Evolutionary conservation across 2,113 vertebrate genomes (phyloP), one percentile per base, ranked within the genome.

Genomic region (Balaeniceps rex): DNA sequence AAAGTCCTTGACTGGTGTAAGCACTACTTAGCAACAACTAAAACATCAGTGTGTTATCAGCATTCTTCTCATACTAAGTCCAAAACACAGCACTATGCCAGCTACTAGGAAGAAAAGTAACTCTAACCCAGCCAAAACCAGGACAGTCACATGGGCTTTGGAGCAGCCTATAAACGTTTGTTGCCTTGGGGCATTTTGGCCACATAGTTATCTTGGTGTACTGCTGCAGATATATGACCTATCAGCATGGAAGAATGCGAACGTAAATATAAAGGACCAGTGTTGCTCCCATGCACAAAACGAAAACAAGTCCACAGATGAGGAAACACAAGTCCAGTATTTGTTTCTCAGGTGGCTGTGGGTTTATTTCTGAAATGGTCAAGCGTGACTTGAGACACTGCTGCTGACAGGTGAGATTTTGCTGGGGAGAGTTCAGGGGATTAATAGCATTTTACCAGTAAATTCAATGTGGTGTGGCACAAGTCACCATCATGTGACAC

Each of bases 391-490:
- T 72, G n/a, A 87, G 55, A 64, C 8, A 14, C 42, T 81, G 25
- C 36, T 84, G 31, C 31, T 70, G 40, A 74, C 1, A 1, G 19
- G 6, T 42, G 19, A 70, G 60, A 36, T 49, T 71, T 89, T 81
- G 4, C 23, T 78, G 12, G 28, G 44, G 5, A 44, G 14, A 71
- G 12, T 66, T 84, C 25, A 66, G 51, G 38, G 17, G 4, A 54
- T 70, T 72, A 74, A 57, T 12, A 70, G 12, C 16, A 10, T 81
- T 87, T 87, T 57, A 21, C 19, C 3, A 5, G 34, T 68, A 60
- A 60, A 6, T 38, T 78, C 0, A 6, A 6, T 0, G 0, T 82
- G 13, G 5, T 23, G 14, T 70, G 72, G n/a, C 57, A 78, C 33
- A 38, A 36, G 21, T 82, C 52, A 55, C n/a, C 21, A 33, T 61